Evolutionary conservation across 2,888 invertebrate species (phyloP).

Genomic region (Aphidius colemani): DNA sequence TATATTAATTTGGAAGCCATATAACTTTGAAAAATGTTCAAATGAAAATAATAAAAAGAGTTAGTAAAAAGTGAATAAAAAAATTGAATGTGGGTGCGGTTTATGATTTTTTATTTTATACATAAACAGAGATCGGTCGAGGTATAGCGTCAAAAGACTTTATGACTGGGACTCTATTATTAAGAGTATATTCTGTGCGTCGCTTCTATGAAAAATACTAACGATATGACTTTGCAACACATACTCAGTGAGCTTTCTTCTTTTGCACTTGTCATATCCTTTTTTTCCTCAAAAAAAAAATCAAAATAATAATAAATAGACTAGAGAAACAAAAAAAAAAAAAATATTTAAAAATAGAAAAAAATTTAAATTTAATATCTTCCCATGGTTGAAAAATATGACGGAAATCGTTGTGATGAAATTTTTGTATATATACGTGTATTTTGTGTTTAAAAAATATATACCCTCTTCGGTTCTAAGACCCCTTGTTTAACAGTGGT

Average conservation of each 20-base stretch:
- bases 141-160: conserved; percentile 56
- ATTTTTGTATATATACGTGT: too few relatives aligned
- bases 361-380: background rate
- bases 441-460: too few relatives aligned
- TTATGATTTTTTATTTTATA: conserved; percentile 53
- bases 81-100: conserved; percentile 47
- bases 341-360: conserved; percentile 13
- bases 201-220: conserved; percentile 59
- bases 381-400: conserved; percentile 22
- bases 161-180: conserved; percentile 57
- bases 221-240: conserved; percentile 52
- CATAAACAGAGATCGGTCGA: conserved; percentile 60
- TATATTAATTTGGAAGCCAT: too few relatives aligned
- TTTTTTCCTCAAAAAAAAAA: conserved; percentile 3
- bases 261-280: conserved; percentile 23
- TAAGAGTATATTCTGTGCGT: conserved; percentile 56
- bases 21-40: too few relatives aligned
- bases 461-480: background rate
- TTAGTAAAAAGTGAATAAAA: background rate
- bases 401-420: conserved; percentile 31
- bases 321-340: background rate
- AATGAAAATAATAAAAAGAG: too few relatives aligned
- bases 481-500: conserved; percentile 25
- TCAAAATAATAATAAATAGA: background rate
- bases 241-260: conserved; percentile 23